Conservation (phyloP, 2,888 invertebrate species). For the Homarus gammarus region DNA sequence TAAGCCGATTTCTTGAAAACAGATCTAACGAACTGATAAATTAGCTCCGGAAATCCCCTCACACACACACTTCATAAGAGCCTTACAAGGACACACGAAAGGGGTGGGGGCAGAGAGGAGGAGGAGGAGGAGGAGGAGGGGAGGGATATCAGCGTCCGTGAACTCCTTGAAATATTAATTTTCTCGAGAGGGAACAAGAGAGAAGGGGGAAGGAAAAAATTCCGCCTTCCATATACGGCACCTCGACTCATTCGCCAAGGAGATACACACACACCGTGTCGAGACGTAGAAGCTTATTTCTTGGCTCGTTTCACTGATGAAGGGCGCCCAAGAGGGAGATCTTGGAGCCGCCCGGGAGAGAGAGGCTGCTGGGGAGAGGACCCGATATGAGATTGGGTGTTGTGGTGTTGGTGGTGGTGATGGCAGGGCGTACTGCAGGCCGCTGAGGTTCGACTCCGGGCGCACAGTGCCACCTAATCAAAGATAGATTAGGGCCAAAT, state of each 20-base stretch:
- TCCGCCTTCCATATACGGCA: background rate
- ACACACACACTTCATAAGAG: background rate
- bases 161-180: conserved; percentile 40
- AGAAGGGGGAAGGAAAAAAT: background rate
- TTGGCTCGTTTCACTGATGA: conserved; percentile 53
- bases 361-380: background rate
- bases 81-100: background rate
- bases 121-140: background rate
- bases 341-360: background rate
- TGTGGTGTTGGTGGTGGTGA: background rate
- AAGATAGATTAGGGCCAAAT: conserved; percentile 4
- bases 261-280: conserved; percentile 29
- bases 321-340: conserved; percentile 44
- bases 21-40: conserved; percentile 16
- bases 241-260: background rate
- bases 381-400: conserved; percentile 31
- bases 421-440: background rate
- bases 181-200: background rate
- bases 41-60: conserved; percentile 12
- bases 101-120: background rate
- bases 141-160: conserved; percentile 15
- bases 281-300: conserved; percentile 38
- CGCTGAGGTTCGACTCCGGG: background rate
- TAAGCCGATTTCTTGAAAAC: conserved; percentile 19
- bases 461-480: background rate